Percentiles rank a stretch among this genome's conserved stretches.
Conservation (phyloP, 1,140 invertebrate species). For the Zaprionus africanus region DNA sequence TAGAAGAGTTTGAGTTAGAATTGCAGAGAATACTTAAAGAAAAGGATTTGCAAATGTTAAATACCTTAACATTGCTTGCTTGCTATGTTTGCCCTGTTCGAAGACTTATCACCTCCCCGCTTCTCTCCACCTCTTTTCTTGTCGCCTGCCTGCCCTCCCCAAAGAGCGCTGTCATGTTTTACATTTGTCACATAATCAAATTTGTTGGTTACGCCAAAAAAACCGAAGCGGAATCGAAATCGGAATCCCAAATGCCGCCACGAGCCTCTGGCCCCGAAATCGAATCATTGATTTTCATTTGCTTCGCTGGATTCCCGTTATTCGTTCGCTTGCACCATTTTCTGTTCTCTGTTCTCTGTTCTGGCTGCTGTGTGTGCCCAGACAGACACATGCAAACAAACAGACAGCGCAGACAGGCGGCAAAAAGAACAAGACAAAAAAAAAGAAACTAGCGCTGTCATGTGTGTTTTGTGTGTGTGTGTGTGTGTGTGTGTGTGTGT, state of each 20-base stretch:
- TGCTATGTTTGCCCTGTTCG: background rate
- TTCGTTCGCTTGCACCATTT: background rate
- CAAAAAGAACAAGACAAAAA: conserved; percentile 7
- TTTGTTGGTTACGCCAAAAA: conserved; percentile 39
- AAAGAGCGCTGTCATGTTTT: conserved; percentile 47
- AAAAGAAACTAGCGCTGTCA: background rate
- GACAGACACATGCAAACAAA: conserved; percentile 38
- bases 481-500: conserved; percentile 34
- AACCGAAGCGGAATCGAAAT: conserved; percentile 9
- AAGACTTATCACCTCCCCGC: too few relatives aligned
- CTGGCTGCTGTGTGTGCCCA: conserved; percentile 46
- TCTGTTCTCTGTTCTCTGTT: conserved; percentile 24
- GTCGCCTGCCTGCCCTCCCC: conserved; percentile 11
- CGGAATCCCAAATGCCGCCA: background rate
- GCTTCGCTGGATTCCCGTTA: conserved; percentile 45
- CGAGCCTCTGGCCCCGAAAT: conserved; percentile 32
- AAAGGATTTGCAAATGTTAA: too few relatives aligned
- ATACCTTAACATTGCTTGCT: background rate
- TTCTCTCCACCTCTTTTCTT: background rate
- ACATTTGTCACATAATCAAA: conserved; percentile 57
- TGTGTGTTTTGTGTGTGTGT: conserved; percentile 25
- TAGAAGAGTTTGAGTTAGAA: too few relatives aligned
- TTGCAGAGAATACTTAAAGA: too few relatives aligned
- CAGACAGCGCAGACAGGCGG: conserved; percentile 27
- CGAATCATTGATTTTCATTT: conserved; percentile 76